Conservation (phyloP, 2,797 vertebrate species). For the Poecile montanus region DNA sequence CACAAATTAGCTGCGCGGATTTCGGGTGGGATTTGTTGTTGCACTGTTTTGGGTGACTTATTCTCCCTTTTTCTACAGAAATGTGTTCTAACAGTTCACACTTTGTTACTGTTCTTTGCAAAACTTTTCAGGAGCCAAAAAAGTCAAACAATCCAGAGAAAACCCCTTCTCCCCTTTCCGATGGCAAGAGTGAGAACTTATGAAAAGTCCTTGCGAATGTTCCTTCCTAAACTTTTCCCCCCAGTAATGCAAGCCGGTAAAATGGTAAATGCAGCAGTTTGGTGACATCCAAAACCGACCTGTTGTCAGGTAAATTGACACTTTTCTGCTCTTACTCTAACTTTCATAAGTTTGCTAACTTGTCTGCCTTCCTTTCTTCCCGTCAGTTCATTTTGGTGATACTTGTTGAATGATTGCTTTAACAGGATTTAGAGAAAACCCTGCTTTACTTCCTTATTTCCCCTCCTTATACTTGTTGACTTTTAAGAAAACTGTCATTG, state of each 20-base stretch:
- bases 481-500: slow-evolving; percentile 2
- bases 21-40: slow-evolving; percentile 64
- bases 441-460: slow-evolving; percentile 13
- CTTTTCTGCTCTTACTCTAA: slow-evolving; percentile 70
- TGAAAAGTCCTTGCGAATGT: slow-evolving; percentile 79
- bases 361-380: slow-evolving; percentile 37
- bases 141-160: slow-evolving; percentile 82
- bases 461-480: neutral
- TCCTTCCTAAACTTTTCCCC: slow-evolving; percentile 82
- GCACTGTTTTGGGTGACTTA: slow-evolving; percentile 59
- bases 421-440: neutral
- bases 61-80: slow-evolving; percentile 60
- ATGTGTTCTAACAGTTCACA: slow-evolving; percentile 79
- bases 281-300: slow-evolving; percentile 76
- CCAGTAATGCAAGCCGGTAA: slow-evolving; percentile 79
- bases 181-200: slow-evolving; percentile 79
- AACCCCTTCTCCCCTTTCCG: slow-evolving; percentile 82
- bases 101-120: slow-evolving; percentile 84
- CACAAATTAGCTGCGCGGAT: neutral
- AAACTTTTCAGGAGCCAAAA: slow-evolving; percentile 85
- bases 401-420: neutral
- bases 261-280: slow-evolving; percentile 76
- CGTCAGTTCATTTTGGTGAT: slow-evolving; percentile 9
- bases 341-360: slow-evolving; percentile 34
- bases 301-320: slow-evolving; percentile 80